Percentiles rank a stretch among this genome's conserved stretches.
phyloP scores from a whole-genome alignment of 2,797 vertebrate species.

The Alosa sapidissima region DNA sequence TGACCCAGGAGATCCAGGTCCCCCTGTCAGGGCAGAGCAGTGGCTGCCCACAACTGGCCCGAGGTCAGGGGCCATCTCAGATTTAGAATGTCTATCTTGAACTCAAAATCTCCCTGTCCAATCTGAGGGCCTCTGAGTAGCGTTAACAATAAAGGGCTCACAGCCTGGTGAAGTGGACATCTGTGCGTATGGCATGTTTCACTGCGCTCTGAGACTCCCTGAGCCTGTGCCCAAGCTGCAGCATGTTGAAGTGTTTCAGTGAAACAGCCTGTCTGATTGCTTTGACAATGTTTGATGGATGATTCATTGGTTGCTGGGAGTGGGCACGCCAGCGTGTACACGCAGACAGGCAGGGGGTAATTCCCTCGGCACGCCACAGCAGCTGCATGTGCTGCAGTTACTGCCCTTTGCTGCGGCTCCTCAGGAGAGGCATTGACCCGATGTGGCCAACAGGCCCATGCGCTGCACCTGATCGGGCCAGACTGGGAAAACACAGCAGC shows the following conservation, averaged over 20 bases:
- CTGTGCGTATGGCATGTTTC: conserved; percentile 13
- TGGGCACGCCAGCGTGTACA: conserved; percentile 12
- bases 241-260: conserved; percentile 43
- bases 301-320: conserved; percentile 38
- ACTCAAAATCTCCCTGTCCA: conserved; percentile 24
- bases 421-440: background rate
- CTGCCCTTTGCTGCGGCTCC: background rate
- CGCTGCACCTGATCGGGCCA: background rate
- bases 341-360: background rate
- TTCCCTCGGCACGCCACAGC: conserved; percentile 31
- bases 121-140: background rate
- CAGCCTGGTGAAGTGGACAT: conserved; percentile 28
- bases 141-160: background rate
- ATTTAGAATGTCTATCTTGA: conserved; percentile 21
- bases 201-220: conserved; percentile 31
- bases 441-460: background rate
- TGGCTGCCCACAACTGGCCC: background rate
- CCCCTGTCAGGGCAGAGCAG: background rate
- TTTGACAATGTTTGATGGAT: conserved; percentile 53
- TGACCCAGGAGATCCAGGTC: background rate
- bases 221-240: conserved; percentile 22
- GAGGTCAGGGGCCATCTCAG: conserved; percentile 12
- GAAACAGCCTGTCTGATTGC: conserved; percentile 47
- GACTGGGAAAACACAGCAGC: background rate
- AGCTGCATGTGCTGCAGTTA: background rate